Evolutionary conservation across 2,888 invertebrate genomes (phyloP), one percentile per base, ranked within the genome.

Genomic region (Aricia artaxerxes): DNA sequence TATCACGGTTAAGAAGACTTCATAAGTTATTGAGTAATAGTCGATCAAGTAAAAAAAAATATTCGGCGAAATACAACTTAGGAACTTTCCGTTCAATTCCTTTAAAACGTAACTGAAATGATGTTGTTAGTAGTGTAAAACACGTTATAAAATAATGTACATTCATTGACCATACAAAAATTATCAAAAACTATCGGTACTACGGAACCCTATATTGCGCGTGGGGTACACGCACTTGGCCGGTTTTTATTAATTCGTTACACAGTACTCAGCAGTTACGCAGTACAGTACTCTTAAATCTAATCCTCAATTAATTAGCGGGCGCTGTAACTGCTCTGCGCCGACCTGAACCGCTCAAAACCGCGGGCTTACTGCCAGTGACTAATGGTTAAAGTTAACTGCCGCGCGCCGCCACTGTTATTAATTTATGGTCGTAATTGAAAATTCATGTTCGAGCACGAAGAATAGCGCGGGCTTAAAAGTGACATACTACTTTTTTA

Each of bases 331-430:
- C 53, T 16, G 76, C 76, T 38, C 35, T 6, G 2, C 49, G 49
- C 49, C 49, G 49, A 49, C 49, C 49, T 49, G 49, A 2, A 16
- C 35, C 69, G 5, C 4, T 69, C 35, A 4, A 69, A 38, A 38
- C 69, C 69, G 35, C 69, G 69, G 35, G 53, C 35, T 76, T 16
- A 57, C 53, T 3, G 76, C 76, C 53, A 7, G 13, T 57, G 76
- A 76, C 44, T 76, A 76, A 76, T 76, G 76, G 57, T 57, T 76
- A 76, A 76, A 76, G 76, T 76, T 76, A 76, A 76, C 38, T 75
- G 53, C 76, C 49, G 53, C 57, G 53, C 35, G 11, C 31, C 35
- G 76, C 0, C 57, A 5, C 35, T 35, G 13, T 31, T 76, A 53
- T 44, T 73, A n/a, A 73, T 73, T 24, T 44, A 40, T 9, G n/a